Percentiles rank a stretch among this genome's conserved stretches.
phyloP scores from a whole-genome alignment of 2,888 invertebrate species.

The Anthophora plumipes region DNA sequence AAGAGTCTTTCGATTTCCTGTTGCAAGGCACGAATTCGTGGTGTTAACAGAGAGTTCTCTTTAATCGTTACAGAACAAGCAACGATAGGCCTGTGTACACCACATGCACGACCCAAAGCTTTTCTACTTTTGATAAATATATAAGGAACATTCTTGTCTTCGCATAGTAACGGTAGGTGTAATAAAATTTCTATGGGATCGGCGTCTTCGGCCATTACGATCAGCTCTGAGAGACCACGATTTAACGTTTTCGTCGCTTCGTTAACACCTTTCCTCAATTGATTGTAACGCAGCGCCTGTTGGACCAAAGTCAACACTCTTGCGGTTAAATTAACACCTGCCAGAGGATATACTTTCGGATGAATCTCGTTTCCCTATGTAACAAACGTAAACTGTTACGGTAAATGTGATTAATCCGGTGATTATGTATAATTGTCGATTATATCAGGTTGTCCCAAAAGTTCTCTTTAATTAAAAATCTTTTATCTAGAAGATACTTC shows the following conservation, averaged over 20 bases:
- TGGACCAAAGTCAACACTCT: constrained; percentile 98
- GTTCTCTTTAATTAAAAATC: not conserved
- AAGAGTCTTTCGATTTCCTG: constrained; percentile 98
- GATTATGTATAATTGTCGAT: no score
- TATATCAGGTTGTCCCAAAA: not conserved
- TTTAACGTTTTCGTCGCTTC: constrained; percentile 99
- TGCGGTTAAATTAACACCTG: constrained; percentile 95
- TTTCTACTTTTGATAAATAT: constrained; percentile 98
- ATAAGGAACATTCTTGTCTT: constrained; percentile 99
- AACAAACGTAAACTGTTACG: constrained; percentile 11
- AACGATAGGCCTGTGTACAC: constrained; percentile 98
- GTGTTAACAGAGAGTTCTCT: constrained; percentile 98
- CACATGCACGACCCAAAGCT: constrained; percentile 98
- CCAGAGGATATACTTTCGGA: constrained; percentile 98
- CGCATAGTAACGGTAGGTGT: constrained; percentile 98
- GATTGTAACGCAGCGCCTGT: constrained; percentile 98
- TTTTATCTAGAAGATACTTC: no score
- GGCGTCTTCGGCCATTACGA: constrained; percentile 99
- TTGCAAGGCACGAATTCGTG: constrained; percentile 96
- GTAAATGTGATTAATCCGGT: no score
- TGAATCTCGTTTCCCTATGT: constrained; percentile 93
- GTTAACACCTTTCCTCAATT: constrained; percentile 98
- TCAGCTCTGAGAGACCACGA: constrained; percentile 97
- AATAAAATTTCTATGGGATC: constrained; percentile 98
- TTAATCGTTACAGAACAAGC: constrained; percentile 97